These are phyloP conservation scores for Brachionus asplanchnoidis DNA, from an alignment of 1,140 invertebrate genomes.

Conservation along the genomic window DNA sequence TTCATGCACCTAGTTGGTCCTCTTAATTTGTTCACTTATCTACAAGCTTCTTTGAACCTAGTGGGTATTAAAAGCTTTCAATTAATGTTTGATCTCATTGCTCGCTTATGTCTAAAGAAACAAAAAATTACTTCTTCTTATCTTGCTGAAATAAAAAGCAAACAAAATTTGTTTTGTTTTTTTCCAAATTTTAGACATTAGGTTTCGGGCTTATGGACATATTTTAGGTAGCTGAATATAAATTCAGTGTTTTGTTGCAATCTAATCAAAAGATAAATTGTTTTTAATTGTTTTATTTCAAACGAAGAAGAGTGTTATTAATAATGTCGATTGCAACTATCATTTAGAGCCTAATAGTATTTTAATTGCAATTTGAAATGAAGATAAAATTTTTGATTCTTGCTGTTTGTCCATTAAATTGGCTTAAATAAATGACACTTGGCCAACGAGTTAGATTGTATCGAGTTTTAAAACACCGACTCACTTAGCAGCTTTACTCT, in stretches of 20 bases:
- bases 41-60: background rate
- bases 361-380: conserved; percentile 5
- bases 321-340: conserved; percentile 18
- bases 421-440: conserved; percentile 17
- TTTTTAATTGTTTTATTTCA: conserved; percentile 8
- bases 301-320: background rate
- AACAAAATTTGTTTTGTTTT: background rate
- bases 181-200: background rate
- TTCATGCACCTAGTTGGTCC: conserved; percentile 28
- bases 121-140: background rate
- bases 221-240: background rate
- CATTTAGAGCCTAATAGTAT: background rate
- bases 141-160: background rate
- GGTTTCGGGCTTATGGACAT: conserved; percentile 10
- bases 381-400: background rate
- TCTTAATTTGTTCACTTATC: conserved; percentile 28
- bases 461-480: conserved; percentile 7
- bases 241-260: conserved; percentile 26
- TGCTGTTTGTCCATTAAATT: conserved; percentile 29
- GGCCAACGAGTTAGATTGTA: background rate
- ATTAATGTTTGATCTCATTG: conserved; percentile 5
- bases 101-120: background rate
- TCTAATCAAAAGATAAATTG: conserved; percentile 30
- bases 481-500: background rate
- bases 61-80: conserved; percentile 34